These are phyloP conservation scores for Ellobium chinense DNA, from an alignment of 2,888 invertebrate species.

Conservation along the genomic window DNA sequence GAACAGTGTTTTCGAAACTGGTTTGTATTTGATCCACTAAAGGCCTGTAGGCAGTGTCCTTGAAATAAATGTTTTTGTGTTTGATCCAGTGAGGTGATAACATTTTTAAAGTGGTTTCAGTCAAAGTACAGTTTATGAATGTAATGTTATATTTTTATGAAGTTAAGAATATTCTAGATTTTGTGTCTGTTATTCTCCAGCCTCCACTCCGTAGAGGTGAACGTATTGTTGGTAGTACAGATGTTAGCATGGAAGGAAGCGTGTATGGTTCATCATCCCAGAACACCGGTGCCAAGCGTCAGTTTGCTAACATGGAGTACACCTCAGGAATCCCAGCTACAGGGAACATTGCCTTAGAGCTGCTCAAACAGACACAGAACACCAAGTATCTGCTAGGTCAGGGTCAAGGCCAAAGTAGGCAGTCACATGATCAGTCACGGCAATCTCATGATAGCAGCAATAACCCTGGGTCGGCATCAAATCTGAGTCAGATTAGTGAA, in stretches of 20 bases:
- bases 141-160: no score
- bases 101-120: no score
- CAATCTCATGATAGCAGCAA: conserved; percentile 14
- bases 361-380: conserved; percentile 73
- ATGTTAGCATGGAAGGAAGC: conserved; percentile 23
- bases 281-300: conserved; percentile 31
- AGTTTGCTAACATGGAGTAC: conserved; percentile 52
- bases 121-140: no score
- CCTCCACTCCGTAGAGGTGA: conserved; percentile 41
- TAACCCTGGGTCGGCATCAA: conserved; percentile 54
- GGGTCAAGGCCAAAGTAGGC: conserved; percentile 44
- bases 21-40: no score
- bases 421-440: not conserved
- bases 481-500: conserved; percentile 66
- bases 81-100: no score
- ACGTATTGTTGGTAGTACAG: conserved; percentile 24
- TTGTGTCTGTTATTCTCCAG: conserved; percentile 4
- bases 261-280: not conserved
- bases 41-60: no score
- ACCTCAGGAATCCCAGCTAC: conserved; percentile 60
- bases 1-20: no score
- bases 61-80: no score
- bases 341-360: conserved; percentile 71
- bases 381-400: conserved; percentile 72
- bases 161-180: no score